These are phyloP conservation scores for Agapornis canus DNA, from an alignment of 2,797 vertebrate species.

Conservation along the genomic window DNA sequence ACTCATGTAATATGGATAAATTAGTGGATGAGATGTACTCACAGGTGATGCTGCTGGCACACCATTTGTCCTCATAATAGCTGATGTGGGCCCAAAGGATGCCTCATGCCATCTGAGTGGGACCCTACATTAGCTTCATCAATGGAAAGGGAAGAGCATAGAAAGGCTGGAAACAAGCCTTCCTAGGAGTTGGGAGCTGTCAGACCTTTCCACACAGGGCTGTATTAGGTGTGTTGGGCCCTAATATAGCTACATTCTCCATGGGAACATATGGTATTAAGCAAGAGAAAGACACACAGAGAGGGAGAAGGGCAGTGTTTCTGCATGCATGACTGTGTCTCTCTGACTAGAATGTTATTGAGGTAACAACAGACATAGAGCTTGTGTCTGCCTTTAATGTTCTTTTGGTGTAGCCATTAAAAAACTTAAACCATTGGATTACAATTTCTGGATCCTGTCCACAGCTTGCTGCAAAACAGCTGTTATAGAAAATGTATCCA, in stretches of 20 bases:
- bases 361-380: neutral
- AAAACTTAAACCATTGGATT: neutral
- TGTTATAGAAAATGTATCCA: neutral
- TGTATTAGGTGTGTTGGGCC: neutral
- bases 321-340: neutral
- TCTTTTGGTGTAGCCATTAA: neutral
- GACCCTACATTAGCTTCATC: neutral
- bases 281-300: neutral
- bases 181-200: neutral
- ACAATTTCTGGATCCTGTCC: neutral
- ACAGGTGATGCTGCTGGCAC: neutral
- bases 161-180: neutral
- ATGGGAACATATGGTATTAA: neutral
- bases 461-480: neutral
- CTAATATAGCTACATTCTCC: neutral
- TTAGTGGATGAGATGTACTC: neutral
- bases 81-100: neutral
- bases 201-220: neutral
- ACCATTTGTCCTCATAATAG: neutral
- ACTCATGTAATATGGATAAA: neutral
- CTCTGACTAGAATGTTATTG: neutral
- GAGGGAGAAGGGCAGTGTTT: neutral
- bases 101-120: neutral
- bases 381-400: neutral
- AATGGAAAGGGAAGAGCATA: neutral